These are phyloP conservation scores for Linyphia triangularis DNA, from an alignment of 2,888 invertebrate species.

Conservation along the genomic window DNA sequence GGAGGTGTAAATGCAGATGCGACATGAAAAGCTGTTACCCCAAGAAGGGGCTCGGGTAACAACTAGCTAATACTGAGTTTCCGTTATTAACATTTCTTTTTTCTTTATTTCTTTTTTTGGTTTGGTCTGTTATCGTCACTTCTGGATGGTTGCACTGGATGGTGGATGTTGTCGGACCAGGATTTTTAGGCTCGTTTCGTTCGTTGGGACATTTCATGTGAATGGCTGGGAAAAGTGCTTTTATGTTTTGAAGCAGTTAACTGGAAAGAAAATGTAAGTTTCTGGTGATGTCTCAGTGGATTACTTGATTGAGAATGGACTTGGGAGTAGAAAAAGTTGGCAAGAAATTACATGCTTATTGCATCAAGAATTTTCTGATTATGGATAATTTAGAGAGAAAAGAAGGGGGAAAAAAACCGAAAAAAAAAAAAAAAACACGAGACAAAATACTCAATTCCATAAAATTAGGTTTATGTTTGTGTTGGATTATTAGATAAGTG, in stretches of 20 bases:
- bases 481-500: no score
- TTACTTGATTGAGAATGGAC: no score
- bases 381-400: no score
- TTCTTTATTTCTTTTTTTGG: neutral
- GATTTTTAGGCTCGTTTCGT: neutral
- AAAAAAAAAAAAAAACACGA: no score
- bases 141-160: conserved; percentile 27
- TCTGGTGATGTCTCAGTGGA: neutral
- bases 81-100: neutral
- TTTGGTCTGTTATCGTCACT: conserved; percentile 20
- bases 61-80: neutral
- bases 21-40: conserved; percentile 4
- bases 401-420: no score
- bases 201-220: conserved; percentile 7
- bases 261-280: neutral
- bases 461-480: no score
- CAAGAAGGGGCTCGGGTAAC: neutral
- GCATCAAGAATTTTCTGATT: no score
- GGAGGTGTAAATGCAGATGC: conserved; percentile 44
- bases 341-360: no score
- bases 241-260: neutral
- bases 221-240: conserved; percentile 8
- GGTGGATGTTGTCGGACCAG: conserved; percentile 22
- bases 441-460: no score
- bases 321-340: no score